phyloP scores from a whole-genome alignment of 2,888 invertebrate genomes.

The Sycophila texana region DNA sequence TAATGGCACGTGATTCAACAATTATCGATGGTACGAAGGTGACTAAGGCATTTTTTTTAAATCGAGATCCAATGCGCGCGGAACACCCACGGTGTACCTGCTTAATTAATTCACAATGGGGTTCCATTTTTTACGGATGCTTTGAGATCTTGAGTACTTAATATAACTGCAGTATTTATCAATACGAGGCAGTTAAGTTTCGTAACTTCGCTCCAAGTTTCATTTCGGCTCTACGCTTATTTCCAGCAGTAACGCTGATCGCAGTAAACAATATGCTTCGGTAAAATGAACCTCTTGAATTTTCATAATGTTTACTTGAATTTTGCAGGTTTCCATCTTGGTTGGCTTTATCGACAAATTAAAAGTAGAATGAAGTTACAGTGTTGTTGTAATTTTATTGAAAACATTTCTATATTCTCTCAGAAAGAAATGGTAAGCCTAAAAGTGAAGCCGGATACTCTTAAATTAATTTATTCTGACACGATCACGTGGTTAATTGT shows the following conservation, averaged over 20 bases:
- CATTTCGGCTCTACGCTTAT: not conserved
- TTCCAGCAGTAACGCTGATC: not conserved
- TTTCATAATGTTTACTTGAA: too few species aligned
- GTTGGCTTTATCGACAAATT: too few species aligned
- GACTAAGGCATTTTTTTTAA: slow-evolving; percentile 39
- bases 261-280: too few species aligned
- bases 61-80: slow-evolving; percentile 29
- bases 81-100: slow-evolving; percentile 65
- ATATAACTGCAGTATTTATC: slow-evolving; percentile 39
- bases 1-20: slow-evolving; percentile 44
- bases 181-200: slow-evolving; percentile 23
- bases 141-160: slow-evolving; percentile 50
- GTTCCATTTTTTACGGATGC: slow-evolving; percentile 57
- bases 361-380: too few species aligned
- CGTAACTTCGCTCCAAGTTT: slow-evolving; percentile 12
- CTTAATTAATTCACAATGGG: slow-evolving; percentile 72
- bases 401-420: too few species aligned
- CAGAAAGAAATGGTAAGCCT: not conserved
- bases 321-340: too few species aligned
- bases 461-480: too few species aligned
- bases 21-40: slow-evolving; percentile 41
- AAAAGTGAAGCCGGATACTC: not conserved
- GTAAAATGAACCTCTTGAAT: too few species aligned
- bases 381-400: too few species aligned
- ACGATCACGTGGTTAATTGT: too few species aligned